phyloP scores from a whole-genome alignment of 2,113 vertebrate genomes.

The Mormoops blainvillei region DNA sequence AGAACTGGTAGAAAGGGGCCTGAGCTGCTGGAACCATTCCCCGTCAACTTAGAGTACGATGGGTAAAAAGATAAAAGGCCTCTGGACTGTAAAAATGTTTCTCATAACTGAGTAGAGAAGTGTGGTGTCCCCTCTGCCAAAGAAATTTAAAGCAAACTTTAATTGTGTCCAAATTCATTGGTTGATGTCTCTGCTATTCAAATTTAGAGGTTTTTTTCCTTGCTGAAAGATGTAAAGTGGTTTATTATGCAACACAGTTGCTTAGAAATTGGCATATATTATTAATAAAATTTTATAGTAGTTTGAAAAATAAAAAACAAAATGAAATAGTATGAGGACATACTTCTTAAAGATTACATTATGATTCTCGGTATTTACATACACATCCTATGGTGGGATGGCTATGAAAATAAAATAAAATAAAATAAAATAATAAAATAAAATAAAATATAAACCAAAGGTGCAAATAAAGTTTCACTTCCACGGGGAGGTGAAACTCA shows the following conservation, averaged over 20 bases:
- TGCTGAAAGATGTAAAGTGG: neutral
- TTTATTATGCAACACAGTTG: neutral
- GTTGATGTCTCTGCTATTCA: neutral
- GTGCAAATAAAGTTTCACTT: conserved; percentile 69
- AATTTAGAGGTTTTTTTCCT: neutral
- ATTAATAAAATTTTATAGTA: neutral
- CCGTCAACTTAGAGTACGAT: neutral
- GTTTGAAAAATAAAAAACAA: neutral
- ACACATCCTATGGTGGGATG: conserved; percentile 45
- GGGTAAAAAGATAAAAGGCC: neutral
- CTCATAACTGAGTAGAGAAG: neutral
- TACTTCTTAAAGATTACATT: conserved; percentile 70
- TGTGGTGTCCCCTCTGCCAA: neutral
- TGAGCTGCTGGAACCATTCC: neutral
- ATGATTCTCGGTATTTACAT: conserved; percentile 30
- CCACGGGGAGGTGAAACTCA: conserved; percentile 70
- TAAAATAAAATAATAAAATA: neutral
- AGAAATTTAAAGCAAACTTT: neutral
- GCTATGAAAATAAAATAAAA: conserved; percentile 16
- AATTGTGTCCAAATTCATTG: neutral
- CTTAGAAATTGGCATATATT: neutral
- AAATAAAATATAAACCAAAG: conserved; percentile 61
- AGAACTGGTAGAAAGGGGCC: neutral
- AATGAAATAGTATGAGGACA: conserved; percentile 31
- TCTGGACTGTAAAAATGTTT: neutral